Evolutionary conservation across 2,888 invertebrate genomes (phyloP), one percentile per base, ranked within the genome.

Genomic region (Drosophila villosipedis): DNA sequence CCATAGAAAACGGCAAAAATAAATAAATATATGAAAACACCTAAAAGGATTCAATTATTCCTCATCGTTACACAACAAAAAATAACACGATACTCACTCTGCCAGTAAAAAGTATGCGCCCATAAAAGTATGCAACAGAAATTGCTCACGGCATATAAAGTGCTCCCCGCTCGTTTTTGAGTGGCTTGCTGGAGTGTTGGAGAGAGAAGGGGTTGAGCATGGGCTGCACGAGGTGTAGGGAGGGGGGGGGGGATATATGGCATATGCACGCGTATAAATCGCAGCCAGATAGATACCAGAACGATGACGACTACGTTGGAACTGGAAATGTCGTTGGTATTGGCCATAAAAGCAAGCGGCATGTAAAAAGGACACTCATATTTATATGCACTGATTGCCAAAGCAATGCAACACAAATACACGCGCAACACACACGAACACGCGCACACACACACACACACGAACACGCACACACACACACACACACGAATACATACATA

Each of bases 331-430:
- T 61, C 69, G 69, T 49, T 71, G 76, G 35, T 62, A 63, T 80
- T 80, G 78, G 73, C 78, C 78, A 86, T 84, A 88, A 89, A 82
- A 91, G 79, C 83, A 84, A 80, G 79, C 77, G 73, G 70, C 87
- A 89, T 84, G 83, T 83, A 89, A 86, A 89, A 91, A 86, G 89
- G 79, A 91, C 87, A 89, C 76, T 83, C 84, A 76, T 84, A 89
- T 90, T 90, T 85, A 77, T 89, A 91, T 90, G 89, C 90, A 89
- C 90, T 91, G 90, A 90, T 90, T 91, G 90, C 83, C 80, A 88
- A 85, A 84, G 84, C 81, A 83, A 62, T 84, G 88, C 89, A 82
- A 74, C 61, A 77, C 82, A 81, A 75, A 78, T 72, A 77, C 80
- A 70, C 64, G 50, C 54, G 57, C 63, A 49, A 43, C 33, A 57